Evolutionary conservation across 2,797 vertebrate genomes (phyloP).

Genomic region (Crypturellus tataupa): DNA sequence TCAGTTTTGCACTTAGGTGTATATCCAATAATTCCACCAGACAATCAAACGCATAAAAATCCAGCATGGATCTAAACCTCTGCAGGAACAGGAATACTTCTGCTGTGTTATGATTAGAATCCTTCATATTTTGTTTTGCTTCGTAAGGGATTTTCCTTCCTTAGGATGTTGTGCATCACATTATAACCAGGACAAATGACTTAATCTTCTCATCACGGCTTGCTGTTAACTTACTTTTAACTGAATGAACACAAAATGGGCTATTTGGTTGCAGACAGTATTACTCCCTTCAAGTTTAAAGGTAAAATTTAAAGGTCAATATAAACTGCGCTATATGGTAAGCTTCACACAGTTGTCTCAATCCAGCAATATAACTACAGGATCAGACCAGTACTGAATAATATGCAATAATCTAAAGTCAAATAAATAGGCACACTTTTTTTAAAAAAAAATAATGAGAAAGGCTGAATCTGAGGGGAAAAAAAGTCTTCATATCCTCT

Average conservation of each 20-base stretch:
- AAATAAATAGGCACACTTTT: not conserved
- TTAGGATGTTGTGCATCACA: not conserved
- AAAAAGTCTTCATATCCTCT: not conserved
- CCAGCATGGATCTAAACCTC: not conserved
- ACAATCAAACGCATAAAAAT: not conserved
- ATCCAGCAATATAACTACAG: not conserved
- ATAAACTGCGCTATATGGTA: not conserved
- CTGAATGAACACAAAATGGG: not conserved
- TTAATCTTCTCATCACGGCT: constrained; percentile 4
- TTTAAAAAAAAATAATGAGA: not conserved
- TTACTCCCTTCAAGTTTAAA: not conserved
- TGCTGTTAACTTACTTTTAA: not conserved
- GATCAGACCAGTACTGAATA: not conserved
- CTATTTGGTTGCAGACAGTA: not conserved
- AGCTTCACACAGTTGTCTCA: not conserved
- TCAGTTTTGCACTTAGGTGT: not conserved
- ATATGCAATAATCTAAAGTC: not conserved
- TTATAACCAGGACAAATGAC: not conserved
- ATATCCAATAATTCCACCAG: not conserved
- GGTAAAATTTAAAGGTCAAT: not conserved
- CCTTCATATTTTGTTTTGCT: not conserved
- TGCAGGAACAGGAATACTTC: not conserved
- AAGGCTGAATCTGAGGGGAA: not conserved
- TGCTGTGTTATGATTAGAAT: not conserved
- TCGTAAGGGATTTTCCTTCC: not conserved